Evolutionary conservation across 2,888 invertebrate species (phyloP).

Genomic region (Sminthurides aquaticus): DNA sequence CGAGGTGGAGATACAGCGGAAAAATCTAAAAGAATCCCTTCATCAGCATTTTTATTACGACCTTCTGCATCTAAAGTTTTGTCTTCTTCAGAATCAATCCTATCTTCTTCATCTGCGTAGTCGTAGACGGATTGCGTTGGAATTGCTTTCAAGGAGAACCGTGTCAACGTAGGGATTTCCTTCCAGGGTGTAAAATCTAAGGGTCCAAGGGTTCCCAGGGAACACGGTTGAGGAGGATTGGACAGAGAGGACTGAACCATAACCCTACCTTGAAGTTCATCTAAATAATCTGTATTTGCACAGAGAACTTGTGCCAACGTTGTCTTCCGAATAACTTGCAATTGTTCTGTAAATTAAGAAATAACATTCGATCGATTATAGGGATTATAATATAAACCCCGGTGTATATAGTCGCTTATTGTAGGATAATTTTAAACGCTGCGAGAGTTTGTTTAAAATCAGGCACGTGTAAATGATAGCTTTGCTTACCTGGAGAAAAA

Average conservation of each 20-base stretch:
- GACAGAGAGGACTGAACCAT: constrained; percentile 55
- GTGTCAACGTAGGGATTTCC: neutral
- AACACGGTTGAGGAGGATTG: constrained; percentile 3
- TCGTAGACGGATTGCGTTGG: neutral
- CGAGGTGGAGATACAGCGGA: neutral
- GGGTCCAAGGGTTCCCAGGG: neutral
- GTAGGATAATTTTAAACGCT: no score
- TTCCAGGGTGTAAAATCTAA: constrained; percentile 4
- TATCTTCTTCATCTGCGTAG: constrained; percentile 6
- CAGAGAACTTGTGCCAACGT: constrained; percentile 68
- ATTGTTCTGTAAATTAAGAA: constrained; percentile 24
- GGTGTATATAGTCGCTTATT: no score
- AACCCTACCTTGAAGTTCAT: constrained; percentile 58
- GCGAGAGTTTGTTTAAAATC: no score
- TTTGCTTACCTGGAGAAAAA: constrained; percentile 61
- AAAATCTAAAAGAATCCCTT: neutral
- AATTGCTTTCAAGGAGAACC: neutral
- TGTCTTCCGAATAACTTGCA: constrained; percentile 51
- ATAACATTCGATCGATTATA: constrained; percentile 9
- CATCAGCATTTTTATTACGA: neutral
- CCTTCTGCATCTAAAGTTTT: neutral
- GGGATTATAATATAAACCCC: no score
- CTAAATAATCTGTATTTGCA: constrained; percentile 63
- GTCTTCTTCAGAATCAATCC: neutral
- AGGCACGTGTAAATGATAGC: no score